phyloP scores from a whole-genome alignment of 2,888 invertebrate species.

The Operophtera brumata region DNA sequence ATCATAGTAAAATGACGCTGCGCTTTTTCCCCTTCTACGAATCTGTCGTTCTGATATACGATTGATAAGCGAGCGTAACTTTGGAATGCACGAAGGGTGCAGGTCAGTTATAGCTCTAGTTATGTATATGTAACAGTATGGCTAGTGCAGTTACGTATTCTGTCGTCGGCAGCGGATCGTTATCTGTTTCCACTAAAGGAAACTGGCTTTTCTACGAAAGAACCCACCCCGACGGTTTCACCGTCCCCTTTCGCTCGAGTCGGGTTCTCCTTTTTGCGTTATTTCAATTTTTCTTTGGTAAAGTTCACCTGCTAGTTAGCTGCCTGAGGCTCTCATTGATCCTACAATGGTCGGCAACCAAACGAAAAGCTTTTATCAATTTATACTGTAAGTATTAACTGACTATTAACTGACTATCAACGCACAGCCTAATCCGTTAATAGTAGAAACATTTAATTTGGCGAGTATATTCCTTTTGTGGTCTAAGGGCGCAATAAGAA shows the following conservation, averaged over 20 bases:
- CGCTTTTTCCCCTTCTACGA: slow-evolving; percentile 51
- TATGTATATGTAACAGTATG: slow-evolving; percentile 45
- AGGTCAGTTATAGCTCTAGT: slow-evolving; percentile 13
- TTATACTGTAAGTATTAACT: neutral
- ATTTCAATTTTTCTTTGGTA: slow-evolving; percentile 77
- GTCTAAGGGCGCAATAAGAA: too few species aligned
- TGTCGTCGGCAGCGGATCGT: slow-evolving; percentile 79
- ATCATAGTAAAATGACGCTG: slow-evolving; percentile 43
- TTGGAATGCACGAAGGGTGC: slow-evolving; percentile 58
- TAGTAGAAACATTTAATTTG: too few species aligned
- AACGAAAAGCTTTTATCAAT: neutral
- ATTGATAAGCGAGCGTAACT: slow-evolving; percentile 57
- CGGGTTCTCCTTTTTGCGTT: slow-evolving; percentile 74
- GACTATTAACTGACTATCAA: too few species aligned
- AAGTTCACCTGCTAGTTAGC: slow-evolving; percentile 77
- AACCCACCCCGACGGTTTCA: slow-evolving; percentile 68
- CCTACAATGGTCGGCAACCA: slow-evolving; percentile 25
- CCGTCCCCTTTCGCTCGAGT: slow-evolving; percentile 55
- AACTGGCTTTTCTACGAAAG: slow-evolving; percentile 77
- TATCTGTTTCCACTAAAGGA: slow-evolving; percentile 80
- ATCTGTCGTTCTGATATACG: slow-evolving; percentile 63
- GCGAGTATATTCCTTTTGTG: too few species aligned
- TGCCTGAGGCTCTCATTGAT: slow-evolving; percentile 66
- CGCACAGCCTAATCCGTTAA: too few species aligned
- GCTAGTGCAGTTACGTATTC: slow-evolving; percentile 77